Percentiles rank a stretch among this genome's conserved stretches.
Evolutionary conservation across 2,113 vertebrate genomes (phyloP).

Genomic region (Fulica atra): DNA sequence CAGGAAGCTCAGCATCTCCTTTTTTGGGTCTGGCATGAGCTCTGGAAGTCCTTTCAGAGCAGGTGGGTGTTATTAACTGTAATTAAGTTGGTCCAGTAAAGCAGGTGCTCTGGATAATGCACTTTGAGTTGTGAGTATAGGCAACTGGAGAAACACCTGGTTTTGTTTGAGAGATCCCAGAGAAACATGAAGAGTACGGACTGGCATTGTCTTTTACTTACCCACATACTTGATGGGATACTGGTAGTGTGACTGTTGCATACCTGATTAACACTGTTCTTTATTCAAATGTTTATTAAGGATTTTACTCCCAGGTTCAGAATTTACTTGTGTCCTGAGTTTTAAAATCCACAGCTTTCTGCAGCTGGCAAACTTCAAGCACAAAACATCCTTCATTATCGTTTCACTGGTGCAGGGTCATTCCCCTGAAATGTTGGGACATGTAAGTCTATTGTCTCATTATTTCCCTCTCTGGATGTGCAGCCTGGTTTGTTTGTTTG

Average conservation of each 20-base stretch:
- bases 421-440: not conserved
- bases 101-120: not conserved
- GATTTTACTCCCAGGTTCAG: not conserved
- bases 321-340: not conserved
- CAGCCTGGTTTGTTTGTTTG: not conserved
- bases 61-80: not conserved
- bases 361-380: not conserved
- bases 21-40: not conserved
- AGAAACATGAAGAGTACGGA: not conserved
- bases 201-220: not conserved
- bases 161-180: not conserved
- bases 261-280: not conserved
- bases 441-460: not conserved
- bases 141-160: not conserved
- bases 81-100: not conserved
- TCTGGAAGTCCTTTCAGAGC: not conserved
- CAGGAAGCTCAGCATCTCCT: not conserved
- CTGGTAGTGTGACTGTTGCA: not conserved
- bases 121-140: not conserved
- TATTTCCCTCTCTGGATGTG: not conserved
- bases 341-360: not conserved
- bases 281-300: not conserved
- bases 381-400: not conserved
- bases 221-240: not conserved
- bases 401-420: not conserved